Percentiles rank a stretch among this genome's conserved stretches.
These are phyloP conservation scores for Pectinophora gossypiella DNA, from an alignment of 1,140 invertebrate species.

Conservation along the genomic window DNA sequence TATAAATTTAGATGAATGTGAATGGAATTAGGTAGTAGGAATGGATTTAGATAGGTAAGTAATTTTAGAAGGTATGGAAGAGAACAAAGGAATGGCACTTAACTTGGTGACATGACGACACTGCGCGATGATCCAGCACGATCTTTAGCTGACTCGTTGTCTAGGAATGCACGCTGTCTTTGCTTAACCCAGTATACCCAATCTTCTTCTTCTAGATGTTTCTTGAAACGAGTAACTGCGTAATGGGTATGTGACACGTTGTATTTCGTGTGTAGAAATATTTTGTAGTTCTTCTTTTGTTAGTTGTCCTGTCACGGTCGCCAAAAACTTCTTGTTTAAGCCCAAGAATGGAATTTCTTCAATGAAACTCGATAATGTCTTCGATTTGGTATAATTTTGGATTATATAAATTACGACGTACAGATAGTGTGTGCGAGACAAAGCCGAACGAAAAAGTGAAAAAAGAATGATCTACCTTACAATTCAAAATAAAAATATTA, in stretches of 20 bases:
- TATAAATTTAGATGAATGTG: not conserved
- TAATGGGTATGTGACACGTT: not conserved
- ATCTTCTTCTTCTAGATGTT: not conserved
- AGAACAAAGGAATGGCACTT: not conserved
- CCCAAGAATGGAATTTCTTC: too few species aligned
- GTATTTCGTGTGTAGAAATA: not conserved
- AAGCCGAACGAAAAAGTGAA: too few species aligned
- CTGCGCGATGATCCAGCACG: not conserved
- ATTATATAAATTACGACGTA: too few species aligned
- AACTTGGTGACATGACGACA: not conserved
- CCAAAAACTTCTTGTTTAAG: too few species aligned
- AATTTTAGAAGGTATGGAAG: not conserved
- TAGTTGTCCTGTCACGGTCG: slow-evolving; percentile 1
- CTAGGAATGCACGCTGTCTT: not conserved
- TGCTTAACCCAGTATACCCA: not conserved
- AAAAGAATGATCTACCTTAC: too few species aligned
- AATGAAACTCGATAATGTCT: too few species aligned
- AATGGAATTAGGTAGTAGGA: not conserved
- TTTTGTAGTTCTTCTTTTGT: not conserved
- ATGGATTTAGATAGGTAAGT: too few species aligned
- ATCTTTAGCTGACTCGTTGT: not conserved
- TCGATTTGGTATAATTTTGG: too few species aligned
- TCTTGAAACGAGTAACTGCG: not conserved
- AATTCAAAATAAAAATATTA: too few species aligned
- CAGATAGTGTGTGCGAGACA: too few species aligned